Evolutionary conservation across 2,888 invertebrate species (phyloP).

Genomic region (Metallyticus violacea): DNA sequence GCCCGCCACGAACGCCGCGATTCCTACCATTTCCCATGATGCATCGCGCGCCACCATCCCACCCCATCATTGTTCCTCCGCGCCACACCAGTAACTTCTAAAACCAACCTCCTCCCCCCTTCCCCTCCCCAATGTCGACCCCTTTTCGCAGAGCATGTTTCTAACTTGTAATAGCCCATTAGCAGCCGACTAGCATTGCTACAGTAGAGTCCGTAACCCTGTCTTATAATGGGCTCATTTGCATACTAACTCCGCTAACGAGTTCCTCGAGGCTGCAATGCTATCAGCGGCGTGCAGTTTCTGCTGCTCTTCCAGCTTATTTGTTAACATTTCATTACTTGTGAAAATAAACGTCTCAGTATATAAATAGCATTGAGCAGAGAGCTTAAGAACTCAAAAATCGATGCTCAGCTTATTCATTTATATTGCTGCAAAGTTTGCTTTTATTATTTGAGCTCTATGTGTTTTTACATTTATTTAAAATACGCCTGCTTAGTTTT

Average conservation of each 20-base stretch:
- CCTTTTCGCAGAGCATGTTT: slow-evolving; percentile 9
- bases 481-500: too few relatives aligned
- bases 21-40: neutral
- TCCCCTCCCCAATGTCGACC: neutral
- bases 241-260: slow-evolving; percentile 17
- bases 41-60: slow-evolving; percentile 8
- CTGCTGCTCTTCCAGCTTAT: neutral
- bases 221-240: slow-evolving; percentile 20
- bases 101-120: neutral
- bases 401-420: too few relatives aligned
- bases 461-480: too few relatives aligned
- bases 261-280: neutral
- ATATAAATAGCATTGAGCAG: too few relatives aligned
- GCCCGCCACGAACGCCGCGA: neutral
- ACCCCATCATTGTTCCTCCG: neutral
- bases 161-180: slow-evolving; percentile 18
- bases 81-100: slow-evolving; percentile 3
- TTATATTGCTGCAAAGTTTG: too few relatives aligned
- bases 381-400: too few relatives aligned
- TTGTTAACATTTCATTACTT: neutral
- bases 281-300: neutral
- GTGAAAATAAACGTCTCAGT: too few relatives aligned
- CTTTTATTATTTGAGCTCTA: too few relatives aligned
- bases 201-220: neutral
- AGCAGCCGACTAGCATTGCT: slow-evolving; percentile 17